phyloP scores from a whole-genome alignment of 2,113 vertebrate genomes.

The Jacana jacana region DNA sequence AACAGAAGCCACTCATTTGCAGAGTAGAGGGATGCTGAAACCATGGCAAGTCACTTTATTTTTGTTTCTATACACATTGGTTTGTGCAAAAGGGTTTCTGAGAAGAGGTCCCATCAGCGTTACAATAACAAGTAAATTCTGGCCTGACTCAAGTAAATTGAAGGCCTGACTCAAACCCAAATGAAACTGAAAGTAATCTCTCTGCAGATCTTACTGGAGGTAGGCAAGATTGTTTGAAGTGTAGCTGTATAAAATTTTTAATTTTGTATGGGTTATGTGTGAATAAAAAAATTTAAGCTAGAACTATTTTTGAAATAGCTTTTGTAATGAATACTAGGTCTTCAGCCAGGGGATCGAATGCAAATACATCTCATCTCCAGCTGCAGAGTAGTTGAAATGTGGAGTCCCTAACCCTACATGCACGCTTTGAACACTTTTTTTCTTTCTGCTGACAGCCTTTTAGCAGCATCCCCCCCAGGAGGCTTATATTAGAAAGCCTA shows the following conservation, averaged over 20 bases:
- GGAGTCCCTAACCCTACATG: conserved; percentile 19
- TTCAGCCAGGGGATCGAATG: neutral
- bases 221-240: neutral
- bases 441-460: conserved; percentile 57
- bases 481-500: conserved; percentile 33
- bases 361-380: conserved; percentile 10
- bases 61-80: neutral
- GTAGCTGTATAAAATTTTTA: neutral
- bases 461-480: conserved; percentile 52
- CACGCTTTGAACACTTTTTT: conserved; percentile 10
- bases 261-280: neutral
- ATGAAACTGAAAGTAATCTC: neutral
- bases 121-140: neutral
- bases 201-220: neutral
- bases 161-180: neutral
- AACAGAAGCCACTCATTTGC: neutral
- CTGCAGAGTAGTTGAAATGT: conserved; percentile 37
- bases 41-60: neutral
- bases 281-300: neutral
- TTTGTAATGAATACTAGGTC: neutral
- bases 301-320: neutral
- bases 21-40: neutral
- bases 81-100: neutral
- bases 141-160: neutral
- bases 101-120: neutral